These are phyloP conservation scores for Alloplasta piceator DNA, from an alignment of 2,888 invertebrate genomes.

Conservation along the genomic window DNA sequence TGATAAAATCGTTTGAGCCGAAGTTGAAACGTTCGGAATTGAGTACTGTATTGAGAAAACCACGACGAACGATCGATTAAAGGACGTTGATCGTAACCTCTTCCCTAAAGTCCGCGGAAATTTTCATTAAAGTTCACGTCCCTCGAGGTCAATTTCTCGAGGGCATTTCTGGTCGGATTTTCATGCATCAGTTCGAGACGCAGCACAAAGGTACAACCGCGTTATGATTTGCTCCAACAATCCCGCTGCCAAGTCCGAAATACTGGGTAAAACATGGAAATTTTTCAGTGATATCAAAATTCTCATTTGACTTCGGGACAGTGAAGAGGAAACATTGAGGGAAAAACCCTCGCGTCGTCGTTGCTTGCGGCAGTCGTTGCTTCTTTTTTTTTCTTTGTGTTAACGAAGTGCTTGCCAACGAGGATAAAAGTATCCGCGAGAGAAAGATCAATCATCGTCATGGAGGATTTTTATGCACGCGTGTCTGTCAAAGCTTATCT, in stretches of 20 bases:
- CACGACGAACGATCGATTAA: background rate
- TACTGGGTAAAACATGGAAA: background rate
- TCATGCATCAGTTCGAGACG: slow-evolving; percentile 11
- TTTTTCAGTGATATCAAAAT: background rate
- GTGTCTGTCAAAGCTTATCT: background rate
- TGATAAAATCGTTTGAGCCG: background rate
- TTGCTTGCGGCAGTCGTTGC: background rate
- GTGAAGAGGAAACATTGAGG: background rate
- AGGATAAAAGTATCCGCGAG: background rate
- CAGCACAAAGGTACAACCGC: background rate
- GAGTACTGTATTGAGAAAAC: too few relatives aligned
- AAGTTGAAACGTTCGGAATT: too few relatives aligned
- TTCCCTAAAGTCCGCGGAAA: background rate
- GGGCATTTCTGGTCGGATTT: slow-evolving; percentile 23
- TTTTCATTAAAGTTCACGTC: slow-evolving; percentile 50
- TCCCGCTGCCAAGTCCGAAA: background rate
- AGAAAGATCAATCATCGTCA: background rate
- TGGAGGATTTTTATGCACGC: background rate
- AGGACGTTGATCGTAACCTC: slow-evolving; percentile 2
- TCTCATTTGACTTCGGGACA: background rate
- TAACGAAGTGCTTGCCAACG: slow-evolving; percentile 68
- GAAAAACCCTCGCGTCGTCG: background rate
- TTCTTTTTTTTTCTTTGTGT: slow-evolving; percentile 55
- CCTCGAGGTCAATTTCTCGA: slow-evolving; percentile 23
- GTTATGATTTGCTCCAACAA: background rate